Conservation (phyloP, 2,888 invertebrate genomes). For the Eupelmus urozonus region DNA sequence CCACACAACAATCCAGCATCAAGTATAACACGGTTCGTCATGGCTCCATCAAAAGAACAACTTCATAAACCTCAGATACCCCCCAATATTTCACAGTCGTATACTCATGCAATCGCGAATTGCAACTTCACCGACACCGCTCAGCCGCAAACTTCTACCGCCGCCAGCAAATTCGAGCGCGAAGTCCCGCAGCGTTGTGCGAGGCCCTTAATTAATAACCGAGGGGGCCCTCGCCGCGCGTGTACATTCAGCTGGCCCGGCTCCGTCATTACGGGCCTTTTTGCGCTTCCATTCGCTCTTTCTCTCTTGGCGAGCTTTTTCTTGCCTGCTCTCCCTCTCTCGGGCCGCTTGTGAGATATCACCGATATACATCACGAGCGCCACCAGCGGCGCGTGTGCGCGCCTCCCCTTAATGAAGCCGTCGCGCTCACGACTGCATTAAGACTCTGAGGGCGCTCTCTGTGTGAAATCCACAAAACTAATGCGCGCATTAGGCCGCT, state of each 20-base stretch:
- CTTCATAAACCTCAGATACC: too few relatives aligned
- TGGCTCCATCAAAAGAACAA: too few relatives aligned
- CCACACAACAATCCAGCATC: too few relatives aligned
- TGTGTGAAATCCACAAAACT: background rate
- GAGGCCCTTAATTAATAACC: conserved; percentile 74
- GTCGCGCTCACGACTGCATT: conserved; percentile 55
- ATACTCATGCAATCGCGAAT: background rate
- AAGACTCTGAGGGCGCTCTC: background rate
- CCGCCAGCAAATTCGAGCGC: background rate
- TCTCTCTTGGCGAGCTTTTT: conserved; percentile 38
- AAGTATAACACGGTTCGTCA: too few relatives aligned
- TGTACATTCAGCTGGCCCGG: conserved; percentile 68
- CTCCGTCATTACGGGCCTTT: conserved; percentile 73
- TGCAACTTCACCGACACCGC: background rate
- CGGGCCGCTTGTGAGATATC: conserved; percentile 68
- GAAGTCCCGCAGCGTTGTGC: background rate
- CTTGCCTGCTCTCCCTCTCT: conserved; percentile 10
- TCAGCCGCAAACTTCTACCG: background rate
- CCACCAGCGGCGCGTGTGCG: conserved; percentile 69
- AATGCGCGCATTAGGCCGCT: background rate
- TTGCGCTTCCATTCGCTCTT: conserved; percentile 63
- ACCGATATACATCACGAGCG: conserved; percentile 72
- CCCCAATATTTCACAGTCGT: too few relatives aligned
- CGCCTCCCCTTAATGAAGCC: conserved; percentile 69
- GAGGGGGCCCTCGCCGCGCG: background rate